phyloP scores from a whole-genome alignment of 2,113 vertebrate genomes.

The Jacana jacana region DNA sequence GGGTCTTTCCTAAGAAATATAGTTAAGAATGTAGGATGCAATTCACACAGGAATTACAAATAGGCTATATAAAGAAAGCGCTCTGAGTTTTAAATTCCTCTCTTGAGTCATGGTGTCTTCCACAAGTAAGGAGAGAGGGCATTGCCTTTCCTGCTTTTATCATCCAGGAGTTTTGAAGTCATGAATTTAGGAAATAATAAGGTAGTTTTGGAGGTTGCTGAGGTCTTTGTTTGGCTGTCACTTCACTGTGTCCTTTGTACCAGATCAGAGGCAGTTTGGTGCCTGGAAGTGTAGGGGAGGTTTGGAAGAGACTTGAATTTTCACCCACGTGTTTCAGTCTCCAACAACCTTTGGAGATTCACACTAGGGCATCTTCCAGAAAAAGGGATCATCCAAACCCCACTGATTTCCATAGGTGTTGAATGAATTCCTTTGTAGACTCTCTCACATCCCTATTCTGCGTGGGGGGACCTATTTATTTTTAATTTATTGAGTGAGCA shows the following conservation, averaged over 20 bases:
- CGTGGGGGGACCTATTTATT: neutral
- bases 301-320: neutral
- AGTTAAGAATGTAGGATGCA: neutral
- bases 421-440: neutral
- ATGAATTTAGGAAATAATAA: neutral
- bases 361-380: neutral
- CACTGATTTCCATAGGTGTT: neutral
- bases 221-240: neutral
- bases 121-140: neutral
- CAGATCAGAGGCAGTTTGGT: neutral
- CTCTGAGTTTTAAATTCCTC: neutral
- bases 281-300: neutral
- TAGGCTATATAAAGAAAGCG: neutral
- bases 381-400: neutral
- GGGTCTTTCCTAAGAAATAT: neutral
- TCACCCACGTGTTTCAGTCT: neutral
- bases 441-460: neutral
- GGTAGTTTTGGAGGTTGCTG: neutral
- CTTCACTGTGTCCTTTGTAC: neutral
- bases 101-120: neutral
- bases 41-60: neutral
- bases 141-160: neutral
- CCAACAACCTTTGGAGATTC: neutral
- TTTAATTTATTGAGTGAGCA: neutral
- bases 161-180: neutral